phyloP scores from a whole-genome alignment of 2,113 vertebrate genomes.

The Drymodes brunneopygia region DNA sequence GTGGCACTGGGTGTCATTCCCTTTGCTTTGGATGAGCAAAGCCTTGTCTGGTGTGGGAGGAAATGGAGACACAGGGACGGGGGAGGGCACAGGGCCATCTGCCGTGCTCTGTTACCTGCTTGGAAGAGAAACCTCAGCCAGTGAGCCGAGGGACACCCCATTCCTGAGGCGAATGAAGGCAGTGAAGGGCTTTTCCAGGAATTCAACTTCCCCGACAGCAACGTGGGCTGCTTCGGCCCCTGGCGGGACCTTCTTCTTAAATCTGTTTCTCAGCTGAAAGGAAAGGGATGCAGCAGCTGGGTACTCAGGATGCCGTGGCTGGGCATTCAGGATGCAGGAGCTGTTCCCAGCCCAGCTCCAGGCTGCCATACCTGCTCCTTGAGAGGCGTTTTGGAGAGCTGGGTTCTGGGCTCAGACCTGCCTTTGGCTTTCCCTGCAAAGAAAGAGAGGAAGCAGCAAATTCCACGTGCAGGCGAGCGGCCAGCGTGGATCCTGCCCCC shows the following conservation, averaged over 20 bases:
- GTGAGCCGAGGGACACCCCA: conserved; percentile 44
- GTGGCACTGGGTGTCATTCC: accelerated
- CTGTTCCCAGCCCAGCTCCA: background rate
- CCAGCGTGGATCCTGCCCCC: accelerated
- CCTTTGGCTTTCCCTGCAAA: conserved; percentile 20
- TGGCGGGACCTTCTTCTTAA: conserved; percentile 66
- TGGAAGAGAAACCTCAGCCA: conserved; percentile 74
- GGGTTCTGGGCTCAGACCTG: background rate
- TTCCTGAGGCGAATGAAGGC: conserved; percentile 69
- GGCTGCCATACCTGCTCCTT: conserved; percentile 50
- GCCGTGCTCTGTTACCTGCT: conserved; percentile 58
- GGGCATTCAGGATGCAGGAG: background rate
- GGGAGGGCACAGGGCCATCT: accelerated
- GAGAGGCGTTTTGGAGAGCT: conserved; percentile 26
- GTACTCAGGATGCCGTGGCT: background rate
- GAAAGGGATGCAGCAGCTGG: background rate
- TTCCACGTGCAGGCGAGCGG: accelerated
- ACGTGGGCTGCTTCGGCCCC: conserved; percentile 70
- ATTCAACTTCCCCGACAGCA: conserved; percentile 71
- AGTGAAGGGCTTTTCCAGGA: conserved; percentile 68
- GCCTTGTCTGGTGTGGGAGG: too few species aligned
- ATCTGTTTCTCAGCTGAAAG: conserved; percentile 67
- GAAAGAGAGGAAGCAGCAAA: background rate
- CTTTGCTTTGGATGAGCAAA: background rate
- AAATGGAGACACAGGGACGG: accelerated